phyloP scores from a whole-genome alignment of 2,888 invertebrate species.

The Hyposoter didymator region DNA sequence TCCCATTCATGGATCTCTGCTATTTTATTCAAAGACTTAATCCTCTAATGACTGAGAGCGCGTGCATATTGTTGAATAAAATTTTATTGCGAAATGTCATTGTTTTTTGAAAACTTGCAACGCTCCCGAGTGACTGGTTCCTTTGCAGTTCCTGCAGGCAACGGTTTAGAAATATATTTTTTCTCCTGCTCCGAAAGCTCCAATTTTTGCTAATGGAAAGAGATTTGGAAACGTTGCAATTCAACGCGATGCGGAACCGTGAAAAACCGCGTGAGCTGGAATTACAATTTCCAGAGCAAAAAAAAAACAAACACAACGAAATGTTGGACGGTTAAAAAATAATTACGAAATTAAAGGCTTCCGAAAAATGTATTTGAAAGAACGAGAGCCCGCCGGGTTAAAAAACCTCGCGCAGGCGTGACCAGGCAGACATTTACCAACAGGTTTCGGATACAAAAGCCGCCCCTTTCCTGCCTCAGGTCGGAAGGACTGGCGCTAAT shows the following conservation, averaged over 20 bases:
- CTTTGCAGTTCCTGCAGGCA: too few relatives aligned
- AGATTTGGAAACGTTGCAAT: too few relatives aligned
- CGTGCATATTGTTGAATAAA: neutral
- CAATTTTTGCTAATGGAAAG: too few relatives aligned
- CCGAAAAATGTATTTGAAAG: neutral
- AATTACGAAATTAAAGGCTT: neutral
- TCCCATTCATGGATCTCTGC: slow-evolving; percentile 8
- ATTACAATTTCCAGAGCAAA: neutral
- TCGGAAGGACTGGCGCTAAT: neutral
- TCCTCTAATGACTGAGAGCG: neutral
- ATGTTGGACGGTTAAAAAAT: neutral
- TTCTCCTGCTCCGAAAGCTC: too few relatives aligned
- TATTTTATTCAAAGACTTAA: neutral
- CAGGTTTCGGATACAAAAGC: neutral
- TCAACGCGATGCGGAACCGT: neutral
- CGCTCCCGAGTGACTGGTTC: too few relatives aligned
- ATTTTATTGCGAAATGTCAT: neutral
- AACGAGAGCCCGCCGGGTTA: neutral
- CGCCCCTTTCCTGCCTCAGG: neutral
- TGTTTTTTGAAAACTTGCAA: too few relatives aligned
- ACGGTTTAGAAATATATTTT: too few relatives aligned
- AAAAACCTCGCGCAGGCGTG: neutral
- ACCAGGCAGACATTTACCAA: neutral
- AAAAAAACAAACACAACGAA: neutral
- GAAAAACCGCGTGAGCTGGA: neutral